A percentile compares a stretch with the other conserved stretches of the same genome.
Evolutionary conservation across 2,113 vertebrate genomes (phyloP).

Genomic region (Centropus unirufus): DNA sequence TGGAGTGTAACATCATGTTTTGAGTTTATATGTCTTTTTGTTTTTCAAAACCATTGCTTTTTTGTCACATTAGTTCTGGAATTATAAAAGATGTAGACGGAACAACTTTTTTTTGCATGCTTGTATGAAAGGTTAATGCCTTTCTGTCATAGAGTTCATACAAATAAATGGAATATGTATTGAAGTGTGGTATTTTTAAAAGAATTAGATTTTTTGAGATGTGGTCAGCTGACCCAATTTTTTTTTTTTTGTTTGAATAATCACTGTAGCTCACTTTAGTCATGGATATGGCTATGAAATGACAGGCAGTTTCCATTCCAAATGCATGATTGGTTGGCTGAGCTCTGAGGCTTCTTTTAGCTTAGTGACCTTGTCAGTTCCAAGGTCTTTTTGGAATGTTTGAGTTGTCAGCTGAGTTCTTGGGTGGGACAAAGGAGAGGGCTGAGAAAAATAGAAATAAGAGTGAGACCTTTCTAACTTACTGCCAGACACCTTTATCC

Average conservation of each 20-base stretch:
- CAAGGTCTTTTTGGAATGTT: neutral
- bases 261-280: neutral
- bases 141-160: neutral
- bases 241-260: constrained; percentile 16
- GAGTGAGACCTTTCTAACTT: neutral
- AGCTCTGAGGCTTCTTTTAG: neutral
- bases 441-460: neutral
- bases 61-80: neutral
- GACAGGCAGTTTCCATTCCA: constrained; percentile 11
- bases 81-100: neutral
- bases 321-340: neutral
- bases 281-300: neutral
- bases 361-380: neutral
- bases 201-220: neutral
- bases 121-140: neutral
- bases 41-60: neutral
- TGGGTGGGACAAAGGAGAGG: neutral
- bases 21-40: neutral
- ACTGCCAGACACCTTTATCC: neutral
- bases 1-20: neutral
- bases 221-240: neutral
- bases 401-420: neutral
- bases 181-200: neutral
- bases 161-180: neutral
- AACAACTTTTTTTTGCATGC: neutral